These are phyloP conservation scores for Halcyon malimbica DNA, from an alignment of 2,113 vertebrate species.

Conservation along the genomic window DNA sequence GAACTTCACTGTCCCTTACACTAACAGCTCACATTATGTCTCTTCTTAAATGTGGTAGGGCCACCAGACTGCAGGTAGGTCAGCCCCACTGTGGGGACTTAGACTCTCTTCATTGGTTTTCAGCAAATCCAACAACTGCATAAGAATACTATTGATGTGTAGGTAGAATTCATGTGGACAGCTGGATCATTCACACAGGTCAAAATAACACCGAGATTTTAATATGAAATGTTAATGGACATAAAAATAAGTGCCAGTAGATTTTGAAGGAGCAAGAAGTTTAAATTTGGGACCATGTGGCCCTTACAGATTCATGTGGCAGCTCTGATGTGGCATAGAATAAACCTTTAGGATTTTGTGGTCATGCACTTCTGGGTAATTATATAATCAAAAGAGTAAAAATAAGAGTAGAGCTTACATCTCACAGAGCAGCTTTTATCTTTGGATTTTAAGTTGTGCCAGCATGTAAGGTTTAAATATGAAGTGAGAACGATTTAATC, in stretches of 20 bases:
- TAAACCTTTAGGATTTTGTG: constrained; percentile 21
- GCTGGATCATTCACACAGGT: not conserved
- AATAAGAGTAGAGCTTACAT: not conserved
- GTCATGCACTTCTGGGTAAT: not conserved
- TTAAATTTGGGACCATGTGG: not conserved
- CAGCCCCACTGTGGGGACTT: not conserved
- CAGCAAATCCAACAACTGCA: not conserved
- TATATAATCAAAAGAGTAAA: not conserved
- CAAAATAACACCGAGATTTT: not conserved
- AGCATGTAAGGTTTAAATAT: not conserved
- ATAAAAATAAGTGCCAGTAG: not conserved
- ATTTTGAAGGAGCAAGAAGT: not conserved
- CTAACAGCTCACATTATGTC: not conserved
- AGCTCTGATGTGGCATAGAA: not conserved
- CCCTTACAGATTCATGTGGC: not conserved
- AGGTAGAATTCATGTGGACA: not conserved
- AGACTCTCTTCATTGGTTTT: accelerated
- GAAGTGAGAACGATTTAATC: not conserved
- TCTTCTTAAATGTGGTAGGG: not conserved
- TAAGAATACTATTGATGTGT: not conserved
- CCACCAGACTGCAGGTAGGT: not conserved
- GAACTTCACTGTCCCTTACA: not conserved
- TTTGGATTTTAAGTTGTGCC: not conserved
- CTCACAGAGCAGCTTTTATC: not conserved
- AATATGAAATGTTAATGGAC: not conserved